phyloP scores from a whole-genome alignment of 2,888 invertebrate species.

The Ectobius pallidus region DNA sequence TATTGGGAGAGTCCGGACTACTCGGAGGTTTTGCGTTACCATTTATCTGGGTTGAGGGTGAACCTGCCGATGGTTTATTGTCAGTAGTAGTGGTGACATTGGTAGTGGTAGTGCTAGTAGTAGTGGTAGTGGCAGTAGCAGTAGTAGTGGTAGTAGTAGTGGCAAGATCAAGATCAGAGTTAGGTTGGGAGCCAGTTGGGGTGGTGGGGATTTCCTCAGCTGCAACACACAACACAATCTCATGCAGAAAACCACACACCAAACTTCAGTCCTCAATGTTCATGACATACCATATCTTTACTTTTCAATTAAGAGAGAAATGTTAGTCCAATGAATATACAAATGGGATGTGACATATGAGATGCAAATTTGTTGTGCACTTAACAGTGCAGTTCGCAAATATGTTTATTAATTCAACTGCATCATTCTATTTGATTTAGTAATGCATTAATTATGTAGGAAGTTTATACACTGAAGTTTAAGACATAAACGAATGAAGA shows the following conservation, averaged over 20 bases:
- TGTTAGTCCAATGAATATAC: too few species aligned
- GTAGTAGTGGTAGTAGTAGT: slow-evolving; percentile 49
- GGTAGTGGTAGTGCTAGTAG: slow-evolving; percentile 8
- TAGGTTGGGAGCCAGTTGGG: slow-evolving; percentile 39
- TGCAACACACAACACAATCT: slow-evolving; percentile 41
- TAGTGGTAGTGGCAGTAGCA: slow-evolving; percentile 51
- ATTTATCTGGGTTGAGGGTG: slow-evolving; percentile 44
- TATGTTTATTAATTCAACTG: too few species aligned
- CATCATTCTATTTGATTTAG: too few species aligned
- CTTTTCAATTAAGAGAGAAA: not conserved
- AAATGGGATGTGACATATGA: too few species aligned
- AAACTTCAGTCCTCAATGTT: not conserved
- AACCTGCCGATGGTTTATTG: slow-evolving; percentile 45
- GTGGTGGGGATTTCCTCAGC: slow-evolving; percentile 33
- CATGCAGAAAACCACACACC: slow-evolving; percentile 8
- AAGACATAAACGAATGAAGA: too few species aligned
- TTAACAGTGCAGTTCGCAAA: too few species aligned
- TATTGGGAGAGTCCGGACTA: slow-evolving; percentile 45
- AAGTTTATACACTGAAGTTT: too few species aligned
- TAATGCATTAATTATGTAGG: too few species aligned
- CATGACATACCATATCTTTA: too few species aligned
- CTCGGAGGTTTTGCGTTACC: slow-evolving; percentile 51
- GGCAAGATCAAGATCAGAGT: slow-evolving; percentile 33
- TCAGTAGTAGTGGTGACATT: slow-evolving; percentile 53
- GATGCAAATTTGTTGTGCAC: too few species aligned